Percentiles rank a stretch among this genome's conserved stretches.
Evolutionary conservation across 2,888 invertebrate species (phyloP).

Genomic region (Mythimna impura): DNA sequence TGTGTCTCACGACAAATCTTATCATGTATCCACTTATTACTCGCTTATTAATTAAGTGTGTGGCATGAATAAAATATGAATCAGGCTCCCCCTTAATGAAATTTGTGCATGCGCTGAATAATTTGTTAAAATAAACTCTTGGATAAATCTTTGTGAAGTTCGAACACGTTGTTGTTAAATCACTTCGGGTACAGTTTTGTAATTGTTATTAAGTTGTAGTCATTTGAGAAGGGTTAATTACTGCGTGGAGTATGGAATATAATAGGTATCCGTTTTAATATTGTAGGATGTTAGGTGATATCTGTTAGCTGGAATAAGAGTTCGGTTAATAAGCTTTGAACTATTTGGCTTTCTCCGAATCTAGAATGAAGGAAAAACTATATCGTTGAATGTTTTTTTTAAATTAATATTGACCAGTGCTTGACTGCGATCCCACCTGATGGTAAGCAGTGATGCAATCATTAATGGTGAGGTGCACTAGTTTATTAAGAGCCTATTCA

Average conservation of each 20-base stretch:
- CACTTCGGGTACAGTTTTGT: constrained; percentile 53
- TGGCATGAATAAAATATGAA: constrained; percentile 67
- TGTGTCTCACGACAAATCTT: constrained; percentile 53
- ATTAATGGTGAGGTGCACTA: too few species aligned
- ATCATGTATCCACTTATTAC: constrained; percentile 65
- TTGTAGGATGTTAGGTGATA: background rate
- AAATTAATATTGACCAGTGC: too few species aligned
- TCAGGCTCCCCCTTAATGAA: constrained; percentile 57
- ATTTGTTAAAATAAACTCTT: constrained; percentile 52
- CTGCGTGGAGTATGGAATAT: background rate
- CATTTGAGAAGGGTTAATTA: constrained; percentile 48
- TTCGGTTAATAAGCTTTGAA: background rate
- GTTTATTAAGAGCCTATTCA: too few species aligned
- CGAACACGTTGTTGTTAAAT: constrained; percentile 57
- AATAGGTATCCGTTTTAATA: constrained; percentile 3
- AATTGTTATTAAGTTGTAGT: constrained; percentile 42
- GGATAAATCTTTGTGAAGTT: constrained; percentile 61
- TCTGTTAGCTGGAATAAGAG: background rate
- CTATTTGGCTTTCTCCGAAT: background rate
- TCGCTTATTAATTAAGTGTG: constrained; percentile 66
- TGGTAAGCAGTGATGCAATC: too few species aligned
- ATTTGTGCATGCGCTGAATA: constrained; percentile 66
- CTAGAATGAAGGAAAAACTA: background rate
- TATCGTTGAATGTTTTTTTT: too few species aligned
- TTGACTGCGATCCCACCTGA: too few species aligned